Base-by-base conservation (phyloP, 2,113 vertebrate species). In the Podiceps cristatus region DNA sequence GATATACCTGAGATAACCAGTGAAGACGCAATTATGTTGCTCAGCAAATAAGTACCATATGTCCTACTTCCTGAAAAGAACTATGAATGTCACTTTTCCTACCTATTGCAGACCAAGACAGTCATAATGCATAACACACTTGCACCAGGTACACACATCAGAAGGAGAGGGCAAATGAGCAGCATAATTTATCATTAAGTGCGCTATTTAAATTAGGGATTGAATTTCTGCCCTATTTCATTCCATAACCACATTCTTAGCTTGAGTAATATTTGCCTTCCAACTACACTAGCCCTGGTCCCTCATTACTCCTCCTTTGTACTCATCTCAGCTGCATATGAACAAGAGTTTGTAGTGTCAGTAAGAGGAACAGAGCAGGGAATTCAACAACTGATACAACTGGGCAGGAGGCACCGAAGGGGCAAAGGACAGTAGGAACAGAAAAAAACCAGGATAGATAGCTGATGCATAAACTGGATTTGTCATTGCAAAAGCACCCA, bases 401-500 rank as follows among this genome's bases (percentile, higher is more conserved):
- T 35, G 40, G 12, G 17, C 15, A 53, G 47, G 20, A 90, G 19
- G 29, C 4, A 74, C 5, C 58, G 25, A 10, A 49, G 23, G 8
- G 15, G 6, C 4, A 72, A 72, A 72, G 8, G 8, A 53, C 17
- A 62, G 28, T 6, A 67, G 15, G 3, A 81, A n/a, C 3, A 62
- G 11, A 1, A 63, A 8, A 62, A 29, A 5, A 0, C 0, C 6
- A n/a, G 11, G 4, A 64, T 42, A 5, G 27, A 64, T 5, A 60
- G 25, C 7, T 77, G 19, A 59, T 73, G 4, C 3, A 0, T 35
- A 64, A 88, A 2, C 6, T 55, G 64, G 29, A 60, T 66, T 69
- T 88, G 14, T 19, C 22, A 8, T 22, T 69, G 14, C 19, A 88
- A 33, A 85, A 47, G 3, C 2, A 55, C n/a, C 24, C 18, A 8